These are phyloP conservation scores for Drosophila hydei DNA, from an alignment of 1,140 invertebrate genomes.

Conservation along the genomic window DNA sequence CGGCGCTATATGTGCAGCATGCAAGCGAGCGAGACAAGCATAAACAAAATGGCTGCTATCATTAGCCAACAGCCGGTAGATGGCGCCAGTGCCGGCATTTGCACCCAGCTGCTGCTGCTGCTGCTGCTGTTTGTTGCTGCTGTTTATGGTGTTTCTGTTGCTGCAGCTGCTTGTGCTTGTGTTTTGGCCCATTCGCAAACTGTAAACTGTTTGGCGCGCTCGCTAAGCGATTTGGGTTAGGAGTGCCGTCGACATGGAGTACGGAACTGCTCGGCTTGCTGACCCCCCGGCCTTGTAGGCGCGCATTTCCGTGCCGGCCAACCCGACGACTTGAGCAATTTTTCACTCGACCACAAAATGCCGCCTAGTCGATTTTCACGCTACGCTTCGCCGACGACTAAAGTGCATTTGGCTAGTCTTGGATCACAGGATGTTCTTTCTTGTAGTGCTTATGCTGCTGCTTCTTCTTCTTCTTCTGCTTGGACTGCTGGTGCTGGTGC, in stretches of 20 bases:
- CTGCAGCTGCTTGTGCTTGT: constrained; percentile 12
- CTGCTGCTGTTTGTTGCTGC: not conserved
- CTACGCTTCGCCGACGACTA: constrained; percentile 47
- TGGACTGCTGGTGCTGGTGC: not conserved
- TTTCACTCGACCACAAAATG: constrained; percentile 71
- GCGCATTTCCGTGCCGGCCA: constrained; percentile 71
- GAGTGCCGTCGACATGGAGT: constrained; percentile 34
- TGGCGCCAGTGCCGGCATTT: constrained; percentile 71
- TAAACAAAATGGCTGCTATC: constrained; percentile 84
- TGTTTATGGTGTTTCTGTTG: constrained; percentile 23
- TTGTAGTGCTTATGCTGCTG: constrained; percentile 4
- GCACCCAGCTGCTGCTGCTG: constrained; percentile 28
- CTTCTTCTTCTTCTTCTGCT: not conserved
- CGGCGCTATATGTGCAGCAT: constrained; percentile 13
- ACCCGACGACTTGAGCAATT: constrained; percentile 58
- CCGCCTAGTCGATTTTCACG: constrained; percentile 71
- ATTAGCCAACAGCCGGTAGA: constrained; percentile 63
- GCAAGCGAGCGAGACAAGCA: constrained; percentile 43
- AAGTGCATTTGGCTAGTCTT: constrained; percentile 65
- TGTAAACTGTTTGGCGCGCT: constrained; percentile 75
- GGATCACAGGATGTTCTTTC: constrained; percentile 23
- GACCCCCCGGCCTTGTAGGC: constrained; percentile 66
- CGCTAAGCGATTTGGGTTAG: constrained; percentile 80
- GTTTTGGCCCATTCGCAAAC: constrained; percentile 44
- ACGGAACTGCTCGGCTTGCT: constrained; percentile 16